Percentiles rank a stretch among this genome's conserved stretches.
phyloP scores from a whole-genome alignment of 2,113 vertebrate genomes.

The Aleadryas rufinucha region DNA sequence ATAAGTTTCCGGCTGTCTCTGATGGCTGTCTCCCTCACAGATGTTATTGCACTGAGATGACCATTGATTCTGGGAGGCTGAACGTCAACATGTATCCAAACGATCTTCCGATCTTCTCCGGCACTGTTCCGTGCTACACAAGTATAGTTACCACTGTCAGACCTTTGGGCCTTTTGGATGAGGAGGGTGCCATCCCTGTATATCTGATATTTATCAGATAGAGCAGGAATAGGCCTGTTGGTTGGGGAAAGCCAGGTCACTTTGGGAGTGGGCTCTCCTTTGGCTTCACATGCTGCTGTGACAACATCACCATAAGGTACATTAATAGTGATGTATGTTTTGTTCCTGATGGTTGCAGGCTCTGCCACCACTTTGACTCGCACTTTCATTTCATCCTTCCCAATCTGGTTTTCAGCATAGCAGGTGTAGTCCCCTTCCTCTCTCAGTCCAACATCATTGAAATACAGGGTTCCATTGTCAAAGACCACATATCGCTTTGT shows the following conservation, averaged over 20 bases:
- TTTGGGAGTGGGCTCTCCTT: constrained; percentile 78
- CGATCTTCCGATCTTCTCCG: constrained; percentile 78
- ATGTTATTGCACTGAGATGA: constrained; percentile 51
- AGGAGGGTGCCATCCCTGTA: constrained; percentile 81
- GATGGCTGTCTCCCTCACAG: constrained; percentile 65
- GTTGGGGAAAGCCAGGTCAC: constrained; percentile 86
- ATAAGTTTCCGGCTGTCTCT: constrained; percentile 74
- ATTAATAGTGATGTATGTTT: constrained; percentile 41
- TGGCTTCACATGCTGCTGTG: constrained; percentile 75
- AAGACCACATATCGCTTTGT: constrained; percentile 85
- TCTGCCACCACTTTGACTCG: constrained; percentile 77
- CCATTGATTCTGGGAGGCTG: constrained; percentile 83
- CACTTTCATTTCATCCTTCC: constrained; percentile 91
- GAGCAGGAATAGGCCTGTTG: constrained; percentile 70
- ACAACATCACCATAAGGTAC: constrained; percentile 80
- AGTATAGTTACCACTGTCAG: constrained; percentile 90
- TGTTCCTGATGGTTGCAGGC: constrained; percentile 74
- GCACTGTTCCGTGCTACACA: constrained; percentile 79
- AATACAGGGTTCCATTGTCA: constrained; percentile 87
- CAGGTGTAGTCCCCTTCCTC: constrained; percentile 92
- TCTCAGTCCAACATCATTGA: constrained; percentile 82
- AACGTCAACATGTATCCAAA: constrained; percentile 76
- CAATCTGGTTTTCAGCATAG: constrained; percentile 87
- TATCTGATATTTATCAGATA: constrained; percentile 81
- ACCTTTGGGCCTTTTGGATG: constrained; percentile 82